Conservation (phyloP, 35 echinoderm and acorn worm genomes). For the Anneissia japonica region DNA sequence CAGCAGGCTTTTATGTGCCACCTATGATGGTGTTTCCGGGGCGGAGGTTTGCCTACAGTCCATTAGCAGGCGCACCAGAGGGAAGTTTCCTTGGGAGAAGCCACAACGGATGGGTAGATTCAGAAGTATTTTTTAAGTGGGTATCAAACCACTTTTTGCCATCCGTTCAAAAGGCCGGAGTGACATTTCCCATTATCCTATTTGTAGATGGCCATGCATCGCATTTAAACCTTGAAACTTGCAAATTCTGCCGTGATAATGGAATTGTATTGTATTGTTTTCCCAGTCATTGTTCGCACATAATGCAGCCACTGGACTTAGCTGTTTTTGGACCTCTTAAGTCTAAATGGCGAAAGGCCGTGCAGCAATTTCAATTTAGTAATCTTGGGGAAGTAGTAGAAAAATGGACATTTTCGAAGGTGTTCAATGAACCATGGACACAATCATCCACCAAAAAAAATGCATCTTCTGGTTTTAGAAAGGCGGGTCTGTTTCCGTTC, state of each 20-base stretch:
- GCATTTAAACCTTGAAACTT: background rate
- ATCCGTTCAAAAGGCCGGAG: background rate
- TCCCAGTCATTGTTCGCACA: constrained; percentile 39
- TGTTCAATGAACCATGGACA: constrained; percentile 42
- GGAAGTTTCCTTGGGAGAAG: constrained; percentile 39
- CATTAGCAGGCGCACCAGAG: constrained; percentile 23
- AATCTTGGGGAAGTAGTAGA: constrained; percentile 38
- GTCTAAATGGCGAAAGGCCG: constrained; percentile 27
- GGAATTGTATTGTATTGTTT: constrained; percentile 44
- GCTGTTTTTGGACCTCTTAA: constrained; percentile 47
- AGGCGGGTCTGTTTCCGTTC: constrained; percentile 46
- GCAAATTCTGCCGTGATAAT: constrained; percentile 29
- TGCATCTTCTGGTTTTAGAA: constrained; percentile 23
- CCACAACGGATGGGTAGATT: constrained; percentile 35
- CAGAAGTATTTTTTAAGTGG: constrained; percentile 47
- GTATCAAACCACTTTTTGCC: constrained; percentile 43
- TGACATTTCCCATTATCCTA: background rate
- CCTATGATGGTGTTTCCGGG: constrained; percentile 32
- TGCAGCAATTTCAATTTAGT: constrained; percentile 27
- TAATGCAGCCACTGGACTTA: constrained; percentile 63
- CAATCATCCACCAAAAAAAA: constrained; percentile 8
- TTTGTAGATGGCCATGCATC: constrained; percentile 8
- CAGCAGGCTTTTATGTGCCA: constrained; percentile 18
- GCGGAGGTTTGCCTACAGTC: constrained; percentile 36
- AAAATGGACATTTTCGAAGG: constrained; percentile 35